phyloP scores from a whole-genome alignment of 2,888 invertebrate species.

The Syritta pipiens region DNA sequence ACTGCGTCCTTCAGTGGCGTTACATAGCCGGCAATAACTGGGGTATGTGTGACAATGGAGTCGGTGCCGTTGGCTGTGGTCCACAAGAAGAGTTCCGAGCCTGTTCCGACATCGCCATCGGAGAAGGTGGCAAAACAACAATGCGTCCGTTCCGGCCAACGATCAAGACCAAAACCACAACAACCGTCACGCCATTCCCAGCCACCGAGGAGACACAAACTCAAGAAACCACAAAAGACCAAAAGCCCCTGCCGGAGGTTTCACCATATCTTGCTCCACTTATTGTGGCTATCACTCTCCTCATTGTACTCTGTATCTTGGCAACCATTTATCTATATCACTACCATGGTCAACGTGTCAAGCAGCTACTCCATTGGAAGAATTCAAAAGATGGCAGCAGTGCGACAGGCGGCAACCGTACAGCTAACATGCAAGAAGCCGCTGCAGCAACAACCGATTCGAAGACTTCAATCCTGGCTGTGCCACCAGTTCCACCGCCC shows the following conservation, averaged over 20 bases:
- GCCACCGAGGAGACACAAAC: slow-evolving; percentile 55
- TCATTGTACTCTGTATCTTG: slow-evolving; percentile 84
- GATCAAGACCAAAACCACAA: slow-evolving; percentile 74
- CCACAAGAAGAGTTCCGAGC: slow-evolving; percentile 93
- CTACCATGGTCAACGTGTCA: slow-evolving; percentile 86
- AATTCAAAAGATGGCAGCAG: slow-evolving; percentile 41
- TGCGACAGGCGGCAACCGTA: slow-evolving; percentile 27
- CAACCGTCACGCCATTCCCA: slow-evolving; percentile 61
- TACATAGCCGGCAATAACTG: slow-evolving; percentile 93
- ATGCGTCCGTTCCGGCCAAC: slow-evolving; percentile 78
- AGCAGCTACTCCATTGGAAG: slow-evolving; percentile 82
- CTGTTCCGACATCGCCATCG: slow-evolving; percentile 89
- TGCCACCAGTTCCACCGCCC: slow-evolving; percentile 75
- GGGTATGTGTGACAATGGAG: slow-evolving; percentile 87
- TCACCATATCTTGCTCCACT: slow-evolving; percentile 81
- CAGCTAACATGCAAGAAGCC: slow-evolving; percentile 43
- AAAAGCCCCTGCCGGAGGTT: slow-evolving; percentile 71
- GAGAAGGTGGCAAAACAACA: slow-evolving; percentile 79
- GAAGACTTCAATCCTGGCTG: slow-evolving; percentile 31
- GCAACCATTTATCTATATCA: slow-evolving; percentile 87
- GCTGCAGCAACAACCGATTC: slow-evolving; percentile 33
- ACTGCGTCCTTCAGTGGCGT: slow-evolving; percentile 93
- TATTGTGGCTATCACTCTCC: slow-evolving; percentile 84
- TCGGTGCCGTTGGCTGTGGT: slow-evolving; percentile 91
- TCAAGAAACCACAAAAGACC: slow-evolving; percentile 67